Percentiles rank a stretch among this genome's conserved stretches.
Evolutionary conservation across 2,797 vertebrate genomes (phyloP).

Genomic region (Ammospiza maritima): DNA sequence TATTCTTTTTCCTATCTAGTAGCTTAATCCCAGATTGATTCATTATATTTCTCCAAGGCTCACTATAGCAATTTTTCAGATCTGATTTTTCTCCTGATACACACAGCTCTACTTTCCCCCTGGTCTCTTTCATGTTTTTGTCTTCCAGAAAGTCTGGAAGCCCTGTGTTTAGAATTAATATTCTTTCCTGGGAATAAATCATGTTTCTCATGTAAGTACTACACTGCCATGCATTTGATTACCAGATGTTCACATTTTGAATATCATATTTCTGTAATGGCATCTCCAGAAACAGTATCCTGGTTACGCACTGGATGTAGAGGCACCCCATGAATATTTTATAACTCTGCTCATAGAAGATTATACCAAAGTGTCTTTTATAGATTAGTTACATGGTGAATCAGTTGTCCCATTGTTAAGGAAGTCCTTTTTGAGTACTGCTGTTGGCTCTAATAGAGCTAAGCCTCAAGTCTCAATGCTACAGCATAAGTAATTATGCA

Average conservation of each 20-base stretch:
- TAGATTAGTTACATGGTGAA: background rate
- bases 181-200: slow-evolving; percentile 60
- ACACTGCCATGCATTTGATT: slow-evolving; percentile 53
- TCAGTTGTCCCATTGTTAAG: background rate
- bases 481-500: background rate
- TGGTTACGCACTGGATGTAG: background rate
- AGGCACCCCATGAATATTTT: slow-evolving; percentile 55
- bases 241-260: slow-evolving; percentile 60
- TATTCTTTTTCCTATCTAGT: slow-evolving; percentile 27
- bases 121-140: slow-evolving; percentile 11
- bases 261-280: slow-evolving; percentile 42
- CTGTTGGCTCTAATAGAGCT: background rate
- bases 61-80: slow-evolving; percentile 40
- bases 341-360: background rate
- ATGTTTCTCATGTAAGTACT: slow-evolving; percentile 52
- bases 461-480: background rate
- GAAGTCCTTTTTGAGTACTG: background rate
- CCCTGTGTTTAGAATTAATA: slow-evolving; percentile 59
- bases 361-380: background rate
- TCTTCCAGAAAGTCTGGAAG: slow-evolving; percentile 58
- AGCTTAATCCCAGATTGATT: slow-evolving; percentile 67
- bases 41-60: slow-evolving; percentile 52
- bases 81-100: slow-evolving; percentile 54
- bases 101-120: background rate
- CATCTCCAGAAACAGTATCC: slow-evolving; percentile 38